These are phyloP conservation scores for Desmophyllum pertusum DNA, from an alignment of 92 coral and sea anemone species.

Conservation along the genomic window DNA sequence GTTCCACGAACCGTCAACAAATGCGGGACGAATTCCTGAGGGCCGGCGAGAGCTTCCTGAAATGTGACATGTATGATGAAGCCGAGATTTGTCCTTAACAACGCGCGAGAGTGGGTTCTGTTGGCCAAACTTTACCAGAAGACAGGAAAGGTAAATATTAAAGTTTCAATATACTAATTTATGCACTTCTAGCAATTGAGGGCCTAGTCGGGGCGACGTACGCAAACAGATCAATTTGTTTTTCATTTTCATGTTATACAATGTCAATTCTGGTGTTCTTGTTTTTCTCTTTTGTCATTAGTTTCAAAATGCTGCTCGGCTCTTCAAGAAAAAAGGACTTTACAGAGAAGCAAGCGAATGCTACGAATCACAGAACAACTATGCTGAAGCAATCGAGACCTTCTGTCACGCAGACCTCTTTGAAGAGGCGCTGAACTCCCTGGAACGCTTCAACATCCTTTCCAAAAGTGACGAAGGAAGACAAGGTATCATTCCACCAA, in stretches of 20 bases:
- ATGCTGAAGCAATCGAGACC: slow-evolving; percentile 67
- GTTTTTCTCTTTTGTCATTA: slow-evolving; percentile 5
- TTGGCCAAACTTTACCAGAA: slow-evolving; percentile 63
- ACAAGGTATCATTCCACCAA: slow-evolving; percentile 70
- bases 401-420: slow-evolving; percentile 41
- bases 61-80: slow-evolving; percentile 63
- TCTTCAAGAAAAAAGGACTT: slow-evolving; percentile 51
- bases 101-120: slow-evolving; percentile 62
- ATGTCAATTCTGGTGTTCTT: neutral
- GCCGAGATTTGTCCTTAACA: slow-evolving; percentile 71
- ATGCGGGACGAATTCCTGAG: slow-evolving; percentile 64
- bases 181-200: neutral
- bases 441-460: slow-evolving; percentile 37
- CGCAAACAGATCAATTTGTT: neutral
- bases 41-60: slow-evolving; percentile 61
- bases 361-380: slow-evolving; percentile 66
- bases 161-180: neutral
- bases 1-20: slow-evolving; percentile 54
- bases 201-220: too few species aligned
- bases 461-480: slow-evolving; percentile 36
- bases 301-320: slow-evolving; percentile 69
- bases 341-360: slow-evolving; percentile 61
- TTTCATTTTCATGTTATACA: neutral
- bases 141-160: slow-evolving; percentile 56
- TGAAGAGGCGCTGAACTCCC: slow-evolving; percentile 63